Evolutionary conservation across 2,888 invertebrate genomes (phyloP), one percentile per base, ranked within the genome.

Genomic region (Mesochorus sp.): DNA sequence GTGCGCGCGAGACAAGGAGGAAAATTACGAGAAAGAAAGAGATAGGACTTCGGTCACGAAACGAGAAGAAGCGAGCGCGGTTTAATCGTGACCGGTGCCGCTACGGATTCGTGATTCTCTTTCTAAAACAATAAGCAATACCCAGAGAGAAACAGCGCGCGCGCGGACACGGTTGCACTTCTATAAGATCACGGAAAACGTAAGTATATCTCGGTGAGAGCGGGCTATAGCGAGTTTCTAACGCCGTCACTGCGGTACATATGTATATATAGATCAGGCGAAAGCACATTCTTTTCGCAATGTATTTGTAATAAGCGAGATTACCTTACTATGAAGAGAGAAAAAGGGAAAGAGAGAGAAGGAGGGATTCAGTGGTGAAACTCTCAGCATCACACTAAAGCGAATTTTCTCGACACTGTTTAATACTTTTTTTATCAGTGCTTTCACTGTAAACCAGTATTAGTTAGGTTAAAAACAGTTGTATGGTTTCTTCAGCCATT

Each of bases 61-160:
- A 62, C 44, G 79, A 76, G 79, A 74, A 80, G 82, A 78, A 72
- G 75, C 53, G 75, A 75, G 68, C 64, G 73, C 70, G 66, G 76
- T 44, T 76, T 68, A 80, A 80, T 83, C 83, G 82, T 83, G 83
- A 83, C 81, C 76, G 24, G 81, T 79, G 71, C 79, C 76, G 76
- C 80, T 70, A 76, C 79, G 79, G 73, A 80, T 80, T 83, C 83
- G 82, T 80, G 83, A 83, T 83, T 82, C 81, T 70, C 79, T n/a
- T n/a, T 84, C 81, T 81, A 82, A 84, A 82, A 84, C 84, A 84
- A 83, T 84, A 84, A 83, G 81, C 80, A 76, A 84, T 81, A 83
- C 78, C 66, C 53, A 26, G 62, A 68, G 73, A 73, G 39, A 64
- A 31, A 31, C 42, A 61, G 49, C 24, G 10, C 21, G 51, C 28